Conservation (phyloP, 1,140 invertebrate species). For the Physella acuta region DNA sequence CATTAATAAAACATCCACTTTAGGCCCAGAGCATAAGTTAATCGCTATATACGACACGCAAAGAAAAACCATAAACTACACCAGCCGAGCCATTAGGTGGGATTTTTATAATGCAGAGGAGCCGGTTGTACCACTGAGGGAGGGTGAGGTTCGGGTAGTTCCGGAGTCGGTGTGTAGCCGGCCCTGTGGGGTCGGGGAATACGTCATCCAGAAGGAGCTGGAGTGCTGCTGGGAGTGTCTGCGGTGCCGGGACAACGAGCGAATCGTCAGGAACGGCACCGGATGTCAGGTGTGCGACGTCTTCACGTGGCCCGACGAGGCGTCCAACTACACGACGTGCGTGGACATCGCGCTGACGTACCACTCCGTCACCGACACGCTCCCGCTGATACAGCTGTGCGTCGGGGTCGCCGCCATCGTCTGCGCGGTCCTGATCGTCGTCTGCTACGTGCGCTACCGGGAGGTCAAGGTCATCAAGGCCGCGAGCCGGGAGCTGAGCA, state of each 20-base stretch:
- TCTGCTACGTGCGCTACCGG: conserved; percentile 75
- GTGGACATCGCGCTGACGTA: conserved; percentile 41
- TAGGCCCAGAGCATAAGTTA: not conserved
- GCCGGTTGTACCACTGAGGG: not conserved
- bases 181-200: conserved; percentile 28
- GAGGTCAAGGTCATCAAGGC: conserved; percentile 87
- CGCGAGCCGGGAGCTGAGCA: conserved; percentile 84
- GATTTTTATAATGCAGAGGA: not conserved
- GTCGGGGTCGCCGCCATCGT: conserved; percentile 62
- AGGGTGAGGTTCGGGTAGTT: not conserved
- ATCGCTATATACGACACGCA: conserved; percentile 1
- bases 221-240: conserved; percentile 35
- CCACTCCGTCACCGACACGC: conserved; percentile 29
- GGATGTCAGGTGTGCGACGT: conserved; percentile 29
- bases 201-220: conserved; percentile 27
- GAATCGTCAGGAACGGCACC: conserved; percentile 29
- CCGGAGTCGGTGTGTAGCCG: conserved; percentile 39
- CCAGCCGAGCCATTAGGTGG: not conserved
- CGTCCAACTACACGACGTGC: conserved; percentile 63
- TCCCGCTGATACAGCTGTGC: conserved; percentile 61
- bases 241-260: conserved; percentile 35
- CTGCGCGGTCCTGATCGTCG: conserved; percentile 51
- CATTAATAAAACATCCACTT: not conserved
- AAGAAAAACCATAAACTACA: not conserved
- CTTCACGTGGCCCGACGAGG: conserved; percentile 52